Conservation (phyloP, 2,888 invertebrate genomes). For the Phyllotreta cruciferae region DNA sequence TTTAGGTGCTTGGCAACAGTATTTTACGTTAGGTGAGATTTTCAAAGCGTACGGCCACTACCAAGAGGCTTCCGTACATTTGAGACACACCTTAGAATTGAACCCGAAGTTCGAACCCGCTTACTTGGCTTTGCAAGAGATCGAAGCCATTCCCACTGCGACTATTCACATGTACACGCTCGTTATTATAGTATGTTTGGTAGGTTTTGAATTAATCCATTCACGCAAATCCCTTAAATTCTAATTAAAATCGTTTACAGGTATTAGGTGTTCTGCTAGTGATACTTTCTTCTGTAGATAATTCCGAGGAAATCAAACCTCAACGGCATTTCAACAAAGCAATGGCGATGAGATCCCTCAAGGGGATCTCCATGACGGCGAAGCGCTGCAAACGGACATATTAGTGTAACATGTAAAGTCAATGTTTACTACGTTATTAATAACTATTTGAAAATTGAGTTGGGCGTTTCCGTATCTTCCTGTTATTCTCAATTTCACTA, state of each 20-base stretch:
- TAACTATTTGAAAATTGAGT: conserved; percentile 5
- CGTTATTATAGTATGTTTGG: conserved; percentile 86
- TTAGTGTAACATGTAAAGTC: background rate
- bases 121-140: conserved; percentile 77
- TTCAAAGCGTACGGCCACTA: conserved; percentile 90
- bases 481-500: too few species aligned
- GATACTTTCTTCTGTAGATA: conserved; percentile 78
- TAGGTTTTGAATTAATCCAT: conserved; percentile 57
- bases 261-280: conserved; percentile 83
- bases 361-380: conserved; percentile 55
- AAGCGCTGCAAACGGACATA: conserved; percentile 49
- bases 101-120: conserved; percentile 88
- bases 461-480: background rate
- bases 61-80: conserved; percentile 84
- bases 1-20: conserved; percentile 85
- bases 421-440: conserved; percentile 14
- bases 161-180: conserved; percentile 86
- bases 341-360: conserved; percentile 86
- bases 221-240: too few species aligned
- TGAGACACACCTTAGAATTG: conserved; percentile 81
- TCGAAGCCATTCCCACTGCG: conserved; percentile 80
- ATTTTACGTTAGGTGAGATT: conserved; percentile 90
- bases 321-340: conserved; percentile 88
- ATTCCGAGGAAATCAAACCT: conserved; percentile 68
- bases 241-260: conserved; percentile 61